Percentiles rank a stretch among this genome's conserved stretches.
phyloP scores from a whole-genome alignment of 1,140 invertebrate species.

The Gryon sp. region DNA sequence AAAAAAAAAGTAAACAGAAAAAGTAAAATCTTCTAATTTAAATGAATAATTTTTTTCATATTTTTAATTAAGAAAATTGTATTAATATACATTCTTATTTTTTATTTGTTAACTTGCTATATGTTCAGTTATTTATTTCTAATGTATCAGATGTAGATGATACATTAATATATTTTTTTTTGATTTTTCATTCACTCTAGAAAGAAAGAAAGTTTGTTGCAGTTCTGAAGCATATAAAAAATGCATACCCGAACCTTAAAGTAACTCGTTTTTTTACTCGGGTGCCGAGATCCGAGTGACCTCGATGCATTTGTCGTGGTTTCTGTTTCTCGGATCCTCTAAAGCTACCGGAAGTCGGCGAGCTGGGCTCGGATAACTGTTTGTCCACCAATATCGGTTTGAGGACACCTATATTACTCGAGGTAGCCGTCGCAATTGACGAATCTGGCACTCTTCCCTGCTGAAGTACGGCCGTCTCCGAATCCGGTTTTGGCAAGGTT shows the following conservation, averaged over 20 bases:
- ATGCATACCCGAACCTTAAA: conserved; percentile 81
- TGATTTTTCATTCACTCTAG: too few relatives aligned
- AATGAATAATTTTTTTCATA: too few relatives aligned
- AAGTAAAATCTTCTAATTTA: too few relatives aligned
- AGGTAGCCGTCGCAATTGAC: conserved; percentile 62
- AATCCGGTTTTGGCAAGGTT: conserved; percentile 77
- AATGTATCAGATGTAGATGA: too few relatives aligned
- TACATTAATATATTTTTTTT: too few relatives aligned
- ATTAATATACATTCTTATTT: too few relatives aligned
- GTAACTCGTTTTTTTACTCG: conserved; percentile 91
- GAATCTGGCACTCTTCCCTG: conserved; percentile 59
- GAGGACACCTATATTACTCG: conserved; percentile 69
- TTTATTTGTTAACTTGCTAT: too few relatives aligned
- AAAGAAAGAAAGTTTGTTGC: conserved; percentile 21
- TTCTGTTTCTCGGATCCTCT: conserved; percentile 74
- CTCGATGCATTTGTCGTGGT: conserved; percentile 85
- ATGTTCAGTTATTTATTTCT: too few relatives aligned
- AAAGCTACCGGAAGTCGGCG: conserved; percentile 82
- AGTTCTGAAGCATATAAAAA: conserved; percentile 37
- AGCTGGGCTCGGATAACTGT: conserved; percentile 89
- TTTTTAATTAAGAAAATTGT: too few relatives aligned
- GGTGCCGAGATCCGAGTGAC: conserved; percentile 89
- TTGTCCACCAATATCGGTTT: conserved; percentile 86
- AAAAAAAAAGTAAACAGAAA: too few relatives aligned
- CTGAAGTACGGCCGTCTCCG: conserved; percentile 21